These are phyloP conservation scores for Drosophila anomalipes DNA, from an alignment of 2,888 invertebrate genomes.

Conservation along the genomic window DNA sequence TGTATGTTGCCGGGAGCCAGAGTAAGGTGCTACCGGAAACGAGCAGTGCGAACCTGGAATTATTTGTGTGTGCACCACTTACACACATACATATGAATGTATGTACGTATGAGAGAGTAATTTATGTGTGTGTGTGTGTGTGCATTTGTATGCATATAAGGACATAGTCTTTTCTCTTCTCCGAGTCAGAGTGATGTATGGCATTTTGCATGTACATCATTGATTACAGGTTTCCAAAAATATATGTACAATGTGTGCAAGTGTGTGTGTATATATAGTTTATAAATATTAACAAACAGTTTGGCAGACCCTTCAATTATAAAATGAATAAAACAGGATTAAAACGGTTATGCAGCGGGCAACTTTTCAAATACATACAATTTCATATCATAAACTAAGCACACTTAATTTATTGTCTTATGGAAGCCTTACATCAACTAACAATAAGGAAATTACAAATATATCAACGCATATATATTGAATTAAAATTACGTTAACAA, in stretches of 20 bases:
- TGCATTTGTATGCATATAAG: constrained; percentile 2
- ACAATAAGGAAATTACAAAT: not conserved
- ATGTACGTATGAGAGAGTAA: not conserved
- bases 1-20: constrained; percentile 2
- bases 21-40: constrained; percentile 22
- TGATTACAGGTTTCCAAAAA: constrained; percentile 1
- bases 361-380: not conserved
- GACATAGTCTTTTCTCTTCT: constrained; percentile 5
- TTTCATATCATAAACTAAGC: not conserved
- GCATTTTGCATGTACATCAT: constrained; percentile 4
- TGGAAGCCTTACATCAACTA: not conserved
- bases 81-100: not conserved
- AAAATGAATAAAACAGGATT: not conserved
- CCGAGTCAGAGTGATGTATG: constrained; percentile 4
- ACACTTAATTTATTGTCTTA: not conserved
- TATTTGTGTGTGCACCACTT: constrained; percentile 13
- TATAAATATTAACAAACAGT: constrained; percentile 6
- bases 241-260: not conserved
- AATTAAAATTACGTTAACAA: not conserved
- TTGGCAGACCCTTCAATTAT: not conserved
- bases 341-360: not conserved
- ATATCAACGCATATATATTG: not conserved
- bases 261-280: not conserved
- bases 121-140: not conserved
- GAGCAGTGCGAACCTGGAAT: constrained; percentile 23